These are phyloP conservation scores for Anarhynchus alexandrinus DNA, from an alignment of 2,113 vertebrate species.

Conservation along the genomic window DNA sequence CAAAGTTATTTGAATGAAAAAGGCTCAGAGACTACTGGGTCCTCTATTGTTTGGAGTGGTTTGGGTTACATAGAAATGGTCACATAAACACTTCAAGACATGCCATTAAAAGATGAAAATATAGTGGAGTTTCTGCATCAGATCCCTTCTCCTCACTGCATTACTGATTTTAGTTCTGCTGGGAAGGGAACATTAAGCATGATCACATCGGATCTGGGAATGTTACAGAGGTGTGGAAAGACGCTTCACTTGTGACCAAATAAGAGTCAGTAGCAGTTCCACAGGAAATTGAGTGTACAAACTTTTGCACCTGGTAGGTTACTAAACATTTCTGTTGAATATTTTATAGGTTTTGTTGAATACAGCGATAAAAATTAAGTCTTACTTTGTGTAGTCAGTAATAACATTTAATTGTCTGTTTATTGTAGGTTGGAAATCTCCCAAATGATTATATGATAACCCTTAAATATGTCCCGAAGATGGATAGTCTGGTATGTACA, in stretches of 20 bases:
- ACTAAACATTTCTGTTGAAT: not conserved
- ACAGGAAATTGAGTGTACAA: not conserved
- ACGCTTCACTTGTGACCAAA: not conserved
- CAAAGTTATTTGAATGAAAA: not conserved
- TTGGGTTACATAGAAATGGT: not conserved
- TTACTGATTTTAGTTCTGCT: not conserved
- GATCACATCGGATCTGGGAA: not conserved
- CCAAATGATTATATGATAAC: conserved; percentile 82
- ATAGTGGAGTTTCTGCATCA: not conserved
- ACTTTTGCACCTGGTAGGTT: not conserved
- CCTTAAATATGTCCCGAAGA: conserved; percentile 80
- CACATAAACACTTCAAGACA: not conserved
- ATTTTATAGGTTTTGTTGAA: not conserved
- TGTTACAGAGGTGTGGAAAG: not conserved
- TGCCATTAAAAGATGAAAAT: not conserved
- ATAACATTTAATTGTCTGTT: conserved; percentile 17
- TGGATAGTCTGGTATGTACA: conserved; percentile 79
- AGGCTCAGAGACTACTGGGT: not conserved
- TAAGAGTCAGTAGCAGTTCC: not conserved
- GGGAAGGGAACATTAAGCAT: not conserved
- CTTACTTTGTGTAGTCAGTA: not conserved
- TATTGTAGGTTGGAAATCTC: conserved; percentile 79
- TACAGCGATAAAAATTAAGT: not conserved
- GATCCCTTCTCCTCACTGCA: not conserved
- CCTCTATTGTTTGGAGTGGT: not conserved